Evolutionary conservation across 2,797 vertebrate species (phyloP), one percentile per base, ranked within the genome.

Genomic region (Emydoidea blandingii): DNA sequence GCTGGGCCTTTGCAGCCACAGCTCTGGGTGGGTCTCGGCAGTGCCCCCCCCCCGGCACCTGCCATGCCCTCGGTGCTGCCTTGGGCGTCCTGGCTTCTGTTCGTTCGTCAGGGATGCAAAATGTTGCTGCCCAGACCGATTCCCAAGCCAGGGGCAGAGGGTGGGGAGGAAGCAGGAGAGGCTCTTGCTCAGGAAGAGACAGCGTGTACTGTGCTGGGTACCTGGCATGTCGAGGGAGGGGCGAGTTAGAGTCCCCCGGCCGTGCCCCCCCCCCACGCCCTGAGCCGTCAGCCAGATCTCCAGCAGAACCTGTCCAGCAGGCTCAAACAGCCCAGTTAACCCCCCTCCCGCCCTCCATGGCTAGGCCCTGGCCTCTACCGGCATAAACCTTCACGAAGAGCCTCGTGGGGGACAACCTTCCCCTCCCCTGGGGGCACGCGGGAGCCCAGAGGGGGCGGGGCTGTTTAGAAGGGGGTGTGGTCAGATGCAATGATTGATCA

Each of bases 231-330:
- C 15, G 16, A 65, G 62, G 15, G 41, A 25, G 16, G 2, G 0
- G 1, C 0, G 34, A 18, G 34, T 34, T n/a, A 16, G 7, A 16
- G 29, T 3, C 14, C 34, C 62, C 62, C 34, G 2, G 27, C 57
- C 10, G 3, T 34, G 34, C 34, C 14, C 31, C 59, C 53, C 56
- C 56, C 56, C 1, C 56, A 29, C 11, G 5, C 54, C 54, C 54
- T 25, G 23, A 56, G 56, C 49, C 49, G 49, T 49, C 29, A 31
- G 59, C 34, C 62, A 65, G 34, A 7, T n/a, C 8, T 65, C 62
- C 34, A n/a, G 34, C 59, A 34, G 31, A 65, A 15, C 62, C 16
- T 34, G 9, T 6, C 8, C 7, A 8, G 4, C 65, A 10, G 65
- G 65, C 8, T 18, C n/a, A 12, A 68, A 37, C 19, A 37, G 65